phyloP scores from a whole-genome alignment of 2,797 vertebrate genomes.

The Sebastes hubbsi region DNA sequence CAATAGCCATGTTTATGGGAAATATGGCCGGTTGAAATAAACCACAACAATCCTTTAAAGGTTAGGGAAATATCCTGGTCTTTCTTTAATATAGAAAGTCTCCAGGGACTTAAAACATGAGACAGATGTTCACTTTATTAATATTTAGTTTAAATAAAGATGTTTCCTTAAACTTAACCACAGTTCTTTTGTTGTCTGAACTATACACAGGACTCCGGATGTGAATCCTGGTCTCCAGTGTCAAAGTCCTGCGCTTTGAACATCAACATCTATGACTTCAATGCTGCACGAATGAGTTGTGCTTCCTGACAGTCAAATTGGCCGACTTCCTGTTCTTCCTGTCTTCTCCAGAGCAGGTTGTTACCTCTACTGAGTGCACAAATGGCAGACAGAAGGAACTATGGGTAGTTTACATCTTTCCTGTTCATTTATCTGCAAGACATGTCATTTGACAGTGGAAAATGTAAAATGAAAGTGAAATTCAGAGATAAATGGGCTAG shows the following conservation, averaged over 20 bases:
- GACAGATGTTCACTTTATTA: neutral
- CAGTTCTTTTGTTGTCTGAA: neutral
- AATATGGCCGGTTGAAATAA: neutral
- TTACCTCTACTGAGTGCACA: constrained; percentile 45
- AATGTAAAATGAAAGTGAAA: neutral
- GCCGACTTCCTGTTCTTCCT: constrained; percentile 59
- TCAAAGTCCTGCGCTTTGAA: neutral
- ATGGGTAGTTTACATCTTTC: constrained; percentile 36
- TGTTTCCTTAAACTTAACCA: neutral
- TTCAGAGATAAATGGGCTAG: neutral
- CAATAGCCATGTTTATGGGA: neutral
- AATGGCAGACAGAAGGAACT: constrained; percentile 36
- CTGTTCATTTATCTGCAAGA: neutral
- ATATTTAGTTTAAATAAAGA: neutral
- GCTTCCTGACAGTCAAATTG: constrained; percentile 33
- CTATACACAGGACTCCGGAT: neutral
- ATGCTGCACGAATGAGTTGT: neutral
- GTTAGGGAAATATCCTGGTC: neutral
- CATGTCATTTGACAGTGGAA: neutral
- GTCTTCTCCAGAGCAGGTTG: constrained; percentile 12
- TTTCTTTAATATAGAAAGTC: neutral
- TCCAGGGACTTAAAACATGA: neutral
- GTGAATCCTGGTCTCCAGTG: neutral
- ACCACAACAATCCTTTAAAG: neutral
- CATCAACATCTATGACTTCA: neutral